Base-by-base conservation (phyloP, 2,113 vertebrate species). In the Eubucco bourcierii region DNA sequence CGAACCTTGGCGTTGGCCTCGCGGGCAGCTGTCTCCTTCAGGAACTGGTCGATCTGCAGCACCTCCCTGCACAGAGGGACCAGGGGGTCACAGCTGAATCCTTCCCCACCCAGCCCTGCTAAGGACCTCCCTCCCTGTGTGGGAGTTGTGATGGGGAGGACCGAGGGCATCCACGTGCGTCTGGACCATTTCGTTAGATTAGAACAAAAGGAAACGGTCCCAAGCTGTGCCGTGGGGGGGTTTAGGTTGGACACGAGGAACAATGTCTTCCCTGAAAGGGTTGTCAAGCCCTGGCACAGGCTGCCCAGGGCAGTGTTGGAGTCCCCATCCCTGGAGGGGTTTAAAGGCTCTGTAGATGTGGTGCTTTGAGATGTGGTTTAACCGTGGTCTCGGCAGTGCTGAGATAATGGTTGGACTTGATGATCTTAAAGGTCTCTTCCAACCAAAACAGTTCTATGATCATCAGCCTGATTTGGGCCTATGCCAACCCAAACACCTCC, bases 1-100 rank as follows among this genome's bases (percentile, higher is more conserved):
- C 99, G 98, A 63, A 99, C 98, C 90, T 99, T 99, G 95, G 99
- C 99, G 4, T 98, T 99, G 96, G 99, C 99, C 95, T 99, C 99
- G 0, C 99, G 98, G 0, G 98, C 98, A 0, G 99, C 99, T 0
- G 99, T 99, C 96, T 99, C 99, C 98, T 99, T 99, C 81, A 99
- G 98, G 98, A 99, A 99, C 93, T 99, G 98, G 95, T 99, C 99
- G 3, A 99, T 99, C 97, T 99, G 99, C 77, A 98, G 97, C 93
- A 99, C 99, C 96, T 99, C 99, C 97, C 99, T 99, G 97, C 4
- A 4, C 8, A 9, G 82, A 80, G 68, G 55, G 59, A 78, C 5
- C 23, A 17, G 37, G 0, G 8, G 46, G 82, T 90, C 76, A 90
- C 56, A 27, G 6, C 31, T 12, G 12, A 0, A 1, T 2, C 41